Evolutionary conservation across 2,888 invertebrate species (phyloP).

Genomic region (Amiota communis): DNA sequence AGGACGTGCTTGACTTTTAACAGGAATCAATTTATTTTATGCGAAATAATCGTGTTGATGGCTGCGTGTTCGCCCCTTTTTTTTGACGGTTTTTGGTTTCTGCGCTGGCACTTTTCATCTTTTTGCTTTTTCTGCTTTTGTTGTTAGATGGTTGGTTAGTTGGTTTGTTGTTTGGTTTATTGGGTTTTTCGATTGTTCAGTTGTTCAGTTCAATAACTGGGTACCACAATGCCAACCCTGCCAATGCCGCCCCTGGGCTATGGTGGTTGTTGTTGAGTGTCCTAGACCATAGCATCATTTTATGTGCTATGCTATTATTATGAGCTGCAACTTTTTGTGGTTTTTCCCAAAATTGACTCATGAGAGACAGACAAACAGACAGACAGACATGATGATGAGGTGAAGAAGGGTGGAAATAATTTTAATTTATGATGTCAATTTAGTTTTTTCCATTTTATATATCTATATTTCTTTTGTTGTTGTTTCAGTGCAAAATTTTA

Average conservation of each 20-base stretch:
- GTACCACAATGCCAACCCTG: slow-evolving; percentile 47
- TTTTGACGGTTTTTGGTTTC: slow-evolving; percentile 36
- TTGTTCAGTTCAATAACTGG: slow-evolving; percentile 30
- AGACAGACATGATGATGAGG: slow-evolving; percentile 45
- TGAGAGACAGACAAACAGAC: too few species aligned
- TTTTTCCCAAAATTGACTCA: slow-evolving; percentile 12
- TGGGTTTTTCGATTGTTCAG: slow-evolving; percentile 30
- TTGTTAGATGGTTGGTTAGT: slow-evolving; percentile 24
- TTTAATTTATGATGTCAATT: slow-evolving; percentile 72
- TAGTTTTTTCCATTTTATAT: slow-evolving; percentile 49
- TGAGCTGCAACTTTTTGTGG: slow-evolving; percentile 47
- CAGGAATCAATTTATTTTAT: slow-evolving; percentile 71
- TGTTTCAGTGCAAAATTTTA: slow-evolving; percentile 36
- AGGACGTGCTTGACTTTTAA: slow-evolving; percentile 68
- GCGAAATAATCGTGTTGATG: slow-evolving; percentile 72
- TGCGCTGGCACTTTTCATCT: not conserved
- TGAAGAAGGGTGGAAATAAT: slow-evolving; percentile 73
- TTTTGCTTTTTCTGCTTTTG: slow-evolving; percentile 24
- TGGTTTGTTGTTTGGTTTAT: slow-evolving; percentile 44
- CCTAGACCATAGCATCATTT: not conserved
- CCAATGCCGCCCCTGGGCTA: slow-evolving; percentile 26
- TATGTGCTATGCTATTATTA: too few species aligned
- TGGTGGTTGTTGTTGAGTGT: slow-evolving; percentile 37
- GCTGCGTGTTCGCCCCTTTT: slow-evolving; percentile 69
- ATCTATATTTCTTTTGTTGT: not conserved